Evolutionary conservation across 2,888 invertebrate species (phyloP).

Genomic region (Drosophila peninsularis): DNA sequence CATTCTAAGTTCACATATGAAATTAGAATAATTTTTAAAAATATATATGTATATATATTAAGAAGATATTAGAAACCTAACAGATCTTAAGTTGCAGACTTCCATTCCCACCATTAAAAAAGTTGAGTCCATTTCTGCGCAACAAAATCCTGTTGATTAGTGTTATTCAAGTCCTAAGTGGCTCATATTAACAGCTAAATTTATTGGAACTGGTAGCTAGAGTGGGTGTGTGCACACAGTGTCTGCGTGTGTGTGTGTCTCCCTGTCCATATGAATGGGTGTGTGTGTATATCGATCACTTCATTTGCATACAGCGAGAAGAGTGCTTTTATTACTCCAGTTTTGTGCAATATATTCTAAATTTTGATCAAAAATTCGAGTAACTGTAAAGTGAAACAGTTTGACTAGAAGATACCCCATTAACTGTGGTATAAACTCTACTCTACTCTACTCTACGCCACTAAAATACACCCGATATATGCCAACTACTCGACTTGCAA

Average conservation of each 20-base stretch:
- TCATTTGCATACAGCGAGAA: background rate
- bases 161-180: slow-evolving; percentile 12
- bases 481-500: background rate
- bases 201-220: slow-evolving; percentile 3
- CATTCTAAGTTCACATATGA: too few relatives aligned
- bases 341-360: background rate
- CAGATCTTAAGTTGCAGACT: too few relatives aligned
- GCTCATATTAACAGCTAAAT: background rate
- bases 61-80: too few relatives aligned
- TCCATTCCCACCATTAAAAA: too few relatives aligned
- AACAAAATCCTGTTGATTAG: background rate
- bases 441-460: too few relatives aligned
- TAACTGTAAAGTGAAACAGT: background rate
- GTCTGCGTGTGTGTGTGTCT: background rate
- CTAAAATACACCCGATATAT: background rate
- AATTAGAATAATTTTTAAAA: too few relatives aligned
- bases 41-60: too few relatives aligned
- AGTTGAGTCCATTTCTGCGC: too few relatives aligned
- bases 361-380: background rate
- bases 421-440: too few relatives aligned
- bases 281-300: background rate
- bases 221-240: background rate
- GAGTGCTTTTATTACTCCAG: background rate
- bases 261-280: background rate
- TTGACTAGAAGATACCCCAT: background rate